These are phyloP conservation scores for Parasteatoda tepidariorum DNA, from an alignment of 1,140 invertebrate genomes.

Conservation along the genomic window DNA sequence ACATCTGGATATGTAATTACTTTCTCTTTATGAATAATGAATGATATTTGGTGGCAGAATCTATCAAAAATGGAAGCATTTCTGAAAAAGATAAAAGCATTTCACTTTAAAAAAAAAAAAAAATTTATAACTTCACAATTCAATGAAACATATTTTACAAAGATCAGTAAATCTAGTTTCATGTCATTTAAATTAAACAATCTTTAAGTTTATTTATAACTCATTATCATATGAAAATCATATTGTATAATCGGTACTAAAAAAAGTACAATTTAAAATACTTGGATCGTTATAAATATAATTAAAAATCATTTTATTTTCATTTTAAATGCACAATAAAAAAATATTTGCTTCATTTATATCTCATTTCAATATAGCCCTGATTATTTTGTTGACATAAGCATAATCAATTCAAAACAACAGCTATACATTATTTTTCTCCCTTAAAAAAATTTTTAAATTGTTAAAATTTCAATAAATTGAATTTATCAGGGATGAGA, in stretches of 20 bases:
- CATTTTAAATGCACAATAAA: not conserved
- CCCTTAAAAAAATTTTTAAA: no score
- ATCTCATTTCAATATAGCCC: not conserved
- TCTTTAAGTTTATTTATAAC: no score
- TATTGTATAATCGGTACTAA: no score
- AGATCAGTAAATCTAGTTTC: no score
- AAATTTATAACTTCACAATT: not conserved
- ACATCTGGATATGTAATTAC: conserved; percentile 59
- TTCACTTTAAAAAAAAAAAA: not conserved
- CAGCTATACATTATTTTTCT: not conserved
- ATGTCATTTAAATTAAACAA: no score
- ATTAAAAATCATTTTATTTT: not conserved
- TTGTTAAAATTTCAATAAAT: no score
- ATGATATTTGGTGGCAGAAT: conserved; percentile 58
- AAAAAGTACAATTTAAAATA: no score
- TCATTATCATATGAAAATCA: no score
- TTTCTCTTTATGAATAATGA: conserved; percentile 52
- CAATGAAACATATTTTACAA: no score
- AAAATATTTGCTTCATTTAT: not conserved
- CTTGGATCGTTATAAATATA: no score
- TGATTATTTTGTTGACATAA: not conserved
- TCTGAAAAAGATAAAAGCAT: conserved; percentile 34
- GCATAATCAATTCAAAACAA: not conserved
- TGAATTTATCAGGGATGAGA: no score
- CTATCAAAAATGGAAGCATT: conserved; percentile 58